These are phyloP conservation scores for Mugil cephalus DNA, from an alignment of 2,113 vertebrate genomes.

Conservation along the genomic window DNA sequence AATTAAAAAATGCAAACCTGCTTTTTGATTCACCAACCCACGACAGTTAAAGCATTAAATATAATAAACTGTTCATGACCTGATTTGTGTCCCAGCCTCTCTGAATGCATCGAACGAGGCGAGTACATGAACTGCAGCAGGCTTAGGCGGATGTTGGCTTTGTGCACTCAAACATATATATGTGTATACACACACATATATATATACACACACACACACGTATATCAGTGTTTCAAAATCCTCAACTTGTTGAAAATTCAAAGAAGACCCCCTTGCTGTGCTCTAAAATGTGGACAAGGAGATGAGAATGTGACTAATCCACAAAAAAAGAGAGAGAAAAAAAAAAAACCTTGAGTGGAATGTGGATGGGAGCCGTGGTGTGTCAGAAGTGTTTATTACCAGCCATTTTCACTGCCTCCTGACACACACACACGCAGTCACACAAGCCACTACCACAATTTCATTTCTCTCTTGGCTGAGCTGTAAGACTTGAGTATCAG, in stretches of 20 bases:
- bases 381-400: constrained; percentile 78
- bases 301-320: constrained; percentile 61
- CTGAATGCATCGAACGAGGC: no score
- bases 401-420: constrained; percentile 68
- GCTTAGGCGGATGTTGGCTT: no score
- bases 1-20: background rate
- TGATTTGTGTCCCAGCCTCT: no score
- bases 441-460: constrained; percentile 49
- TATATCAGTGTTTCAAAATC: constrained; percentile 16
- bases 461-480: constrained; percentile 76
- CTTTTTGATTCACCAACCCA: background rate
- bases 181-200: background rate
- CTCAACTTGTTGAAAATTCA: constrained; percentile 24
- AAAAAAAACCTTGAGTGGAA: constrained; percentile 49
- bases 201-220: background rate
- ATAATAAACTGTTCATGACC: no score
- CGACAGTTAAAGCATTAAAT: no score
- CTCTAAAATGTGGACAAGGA: constrained; percentile 40
- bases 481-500: constrained; percentile 67
- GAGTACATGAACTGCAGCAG: no score
- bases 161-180: no score
- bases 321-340: constrained; percentile 31
- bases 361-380: constrained; percentile 64
- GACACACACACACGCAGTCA: constrained; percentile 29
- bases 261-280: constrained; percentile 16